Evolutionary conservation across 2,888 invertebrate genomes (phyloP).

Genomic region (Atethmia centrago): DNA sequence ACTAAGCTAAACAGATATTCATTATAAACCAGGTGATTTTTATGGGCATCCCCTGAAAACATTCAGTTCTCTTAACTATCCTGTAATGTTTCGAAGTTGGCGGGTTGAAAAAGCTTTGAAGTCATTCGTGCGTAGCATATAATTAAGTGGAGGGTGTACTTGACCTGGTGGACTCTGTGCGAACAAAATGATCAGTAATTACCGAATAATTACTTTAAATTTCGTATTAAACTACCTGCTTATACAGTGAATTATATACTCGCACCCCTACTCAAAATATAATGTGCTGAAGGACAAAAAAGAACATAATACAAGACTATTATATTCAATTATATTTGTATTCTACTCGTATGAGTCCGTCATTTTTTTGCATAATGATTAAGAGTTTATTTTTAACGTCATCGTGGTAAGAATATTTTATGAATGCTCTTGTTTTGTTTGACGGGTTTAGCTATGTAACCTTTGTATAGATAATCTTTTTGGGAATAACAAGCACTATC

Average conservation of each 20-base stretch:
- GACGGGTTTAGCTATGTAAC: constrained; percentile 34
- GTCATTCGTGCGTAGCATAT: not conserved
- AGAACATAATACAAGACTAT: constrained; percentile 43
- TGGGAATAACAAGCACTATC: not conserved
- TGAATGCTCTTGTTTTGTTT: constrained; percentile 55
- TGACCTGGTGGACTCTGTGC: not conserved
- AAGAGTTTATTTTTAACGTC: constrained; percentile 51
- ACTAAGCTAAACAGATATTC: not conserved
- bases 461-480: constrained; percentile 21
- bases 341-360: constrained; percentile 51
- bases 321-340: constrained; percentile 61
- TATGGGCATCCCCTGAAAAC: not conserved
- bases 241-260: constrained; percentile 18
- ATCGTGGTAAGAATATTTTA: constrained; percentile 58
- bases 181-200: constrained; percentile 9
- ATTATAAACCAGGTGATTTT: not conserved
- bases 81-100: not conserved
- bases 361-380: constrained; percentile 59
- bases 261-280: constrained; percentile 7
- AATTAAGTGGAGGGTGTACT: not conserved
- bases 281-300: constrained; percentile 37
- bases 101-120: not conserved
- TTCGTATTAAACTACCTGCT: constrained; percentile 1
- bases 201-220: not conserved
- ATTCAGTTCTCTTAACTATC: not conserved